Conservation (phyloP, 2,888 invertebrate genomes). For the Drosophila pseudotakahashii region DNA sequence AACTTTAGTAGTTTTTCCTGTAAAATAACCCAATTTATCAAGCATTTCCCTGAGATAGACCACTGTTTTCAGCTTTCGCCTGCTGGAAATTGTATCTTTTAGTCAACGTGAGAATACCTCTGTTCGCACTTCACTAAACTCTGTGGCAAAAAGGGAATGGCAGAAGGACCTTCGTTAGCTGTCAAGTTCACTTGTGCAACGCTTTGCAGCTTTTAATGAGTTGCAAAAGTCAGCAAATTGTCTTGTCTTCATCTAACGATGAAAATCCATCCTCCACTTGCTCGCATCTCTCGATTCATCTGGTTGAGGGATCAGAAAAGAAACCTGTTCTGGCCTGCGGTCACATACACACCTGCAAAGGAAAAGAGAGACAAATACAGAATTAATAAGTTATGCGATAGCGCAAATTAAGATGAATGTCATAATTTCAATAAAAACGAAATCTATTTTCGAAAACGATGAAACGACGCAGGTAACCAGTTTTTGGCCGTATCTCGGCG, state of each 20-base stretch:
- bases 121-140: constrained; percentile 18
- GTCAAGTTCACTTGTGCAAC: constrained; percentile 47
- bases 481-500: constrained; percentile 34
- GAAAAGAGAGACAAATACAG: constrained; percentile 38
- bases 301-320: not conserved
- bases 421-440: constrained; percentile 79
- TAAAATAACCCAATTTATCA: no score
- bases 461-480: constrained; percentile 52
- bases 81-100: constrained; percentile 17
- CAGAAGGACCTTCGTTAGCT: constrained; percentile 40
- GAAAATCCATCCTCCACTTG: constrained; percentile 20
- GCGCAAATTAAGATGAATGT: constrained; percentile 80
- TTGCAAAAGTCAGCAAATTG: constrained; percentile 48
- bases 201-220: constrained; percentile 61
- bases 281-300: not conserved
- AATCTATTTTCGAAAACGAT: constrained; percentile 68
- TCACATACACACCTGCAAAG: constrained; percentile 70
- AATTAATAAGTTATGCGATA: constrained; percentile 73
- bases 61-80: no score
- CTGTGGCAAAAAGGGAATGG: not conserved
- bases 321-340: constrained; percentile 52
- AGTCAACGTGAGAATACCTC: constrained; percentile 13
- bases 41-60: not conserved
- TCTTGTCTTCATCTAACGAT: constrained; percentile 42
- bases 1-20: no score